Base-by-base conservation (phyloP, 1,140 invertebrate genomes). In the Acyrthosiphon pisum region DNA sequence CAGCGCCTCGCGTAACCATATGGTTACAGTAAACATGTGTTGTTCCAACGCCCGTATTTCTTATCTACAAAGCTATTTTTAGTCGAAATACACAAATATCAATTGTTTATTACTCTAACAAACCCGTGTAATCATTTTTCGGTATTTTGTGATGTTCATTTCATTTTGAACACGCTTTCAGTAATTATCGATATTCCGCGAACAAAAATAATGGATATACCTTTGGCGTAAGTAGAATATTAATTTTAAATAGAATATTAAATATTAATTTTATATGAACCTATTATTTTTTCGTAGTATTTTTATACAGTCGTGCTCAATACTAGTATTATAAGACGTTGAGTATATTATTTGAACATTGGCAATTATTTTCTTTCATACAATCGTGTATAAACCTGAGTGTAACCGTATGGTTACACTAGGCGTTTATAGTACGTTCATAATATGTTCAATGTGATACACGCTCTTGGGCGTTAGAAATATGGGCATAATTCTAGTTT, bases 161-260 rank as follows among this genome's bases (percentile, higher is more conserved):
- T 68, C 30, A 68, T 68, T 68, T 2, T 26, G 60, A 68, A n/a
- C 30, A 30, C 30, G 8, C 60, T 8, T 68, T n/a, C 6, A n/a
- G 4, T 26, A 68, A 68, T 68, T n/a, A 9, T n/a, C 9, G 23
- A 68, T 68, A 68, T 68, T 30, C 30, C 26, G 60, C 9, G 30
- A n/a, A 76, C 60, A n/a, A 76, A 76, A 76, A 76, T n/a, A 14
- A 76, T 76, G n/a, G n/a, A 76, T n/a, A n/a, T 76, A 76, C 60
- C 60, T 30, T 76, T 76, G 6, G 60, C 60, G n/a, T 35, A n/a
- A 76, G n/a, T 76, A 76, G 9, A 14, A 76, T 76, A 76, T n/a
- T n/a, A n/a, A n/a, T n/a, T n/a, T n/a, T n/a, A n/a, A n/a, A n/a
- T n/a, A n/a, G n/a, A n/a, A n/a, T n/a, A n/a, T n/a, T n/a, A n/a